A percentile compares a stretch with the other conserved stretches of the same genome.
Conservation (phyloP, 2,113 vertebrate genomes). For the Apodemus speciosus region DNA sequence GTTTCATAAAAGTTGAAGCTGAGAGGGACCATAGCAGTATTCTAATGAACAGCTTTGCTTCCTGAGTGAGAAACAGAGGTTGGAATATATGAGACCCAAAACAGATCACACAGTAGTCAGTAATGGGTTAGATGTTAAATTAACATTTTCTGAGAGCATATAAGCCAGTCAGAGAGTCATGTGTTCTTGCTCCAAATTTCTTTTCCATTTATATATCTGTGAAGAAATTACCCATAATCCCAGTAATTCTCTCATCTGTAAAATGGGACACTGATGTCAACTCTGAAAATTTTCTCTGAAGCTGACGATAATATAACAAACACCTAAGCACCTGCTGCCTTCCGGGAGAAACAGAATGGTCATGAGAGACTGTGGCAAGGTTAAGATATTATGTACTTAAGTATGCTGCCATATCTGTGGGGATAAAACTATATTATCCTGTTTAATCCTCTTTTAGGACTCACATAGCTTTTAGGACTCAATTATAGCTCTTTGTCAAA, state of each 20-base stretch:
- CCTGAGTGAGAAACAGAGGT: not conserved
- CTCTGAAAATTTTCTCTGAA: not conserved
- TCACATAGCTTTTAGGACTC: not conserved
- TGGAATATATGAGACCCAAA: not conserved
- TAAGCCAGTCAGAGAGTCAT: not conserved
- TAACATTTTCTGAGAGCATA: conserved; percentile 16
- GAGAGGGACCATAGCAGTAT: not conserved
- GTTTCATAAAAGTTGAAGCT: not conserved
- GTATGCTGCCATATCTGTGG: not conserved
- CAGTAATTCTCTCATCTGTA: not conserved
- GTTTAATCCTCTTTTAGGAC: not conserved
- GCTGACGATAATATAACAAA: not conserved
- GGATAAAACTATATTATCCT: not conserved
- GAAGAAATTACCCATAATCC: not conserved
- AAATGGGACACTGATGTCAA: not conserved
- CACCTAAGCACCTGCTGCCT: not conserved
- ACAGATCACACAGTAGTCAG: not conserved
- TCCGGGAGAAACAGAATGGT: not conserved
- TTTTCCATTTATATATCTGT: not conserved
- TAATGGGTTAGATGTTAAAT: not conserved
- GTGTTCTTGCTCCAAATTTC: not conserved
- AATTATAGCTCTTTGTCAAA: not conserved
- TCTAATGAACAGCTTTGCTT: not conserved
- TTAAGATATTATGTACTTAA: not conserved
- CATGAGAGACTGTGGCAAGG: not conserved